Evolutionary conservation across 92 coral and sea anemone genomes (phyloP).

Genomic region (Meandrina meandrites): DNA sequence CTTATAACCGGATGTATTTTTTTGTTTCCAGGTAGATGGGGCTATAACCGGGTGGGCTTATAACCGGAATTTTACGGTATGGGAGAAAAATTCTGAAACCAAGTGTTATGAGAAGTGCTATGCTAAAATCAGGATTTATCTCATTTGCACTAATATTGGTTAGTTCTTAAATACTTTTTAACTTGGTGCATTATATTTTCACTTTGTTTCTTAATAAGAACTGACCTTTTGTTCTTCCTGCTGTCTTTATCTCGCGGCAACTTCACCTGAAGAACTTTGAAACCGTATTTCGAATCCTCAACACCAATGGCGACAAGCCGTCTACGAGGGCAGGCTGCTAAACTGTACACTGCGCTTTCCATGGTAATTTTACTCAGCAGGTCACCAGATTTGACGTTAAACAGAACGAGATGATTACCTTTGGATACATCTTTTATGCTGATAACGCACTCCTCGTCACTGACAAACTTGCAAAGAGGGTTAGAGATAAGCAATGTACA

Average conservation of each 20-base stretch:
- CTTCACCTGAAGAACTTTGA: slow-evolving; percentile 1
- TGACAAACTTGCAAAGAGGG: slow-evolving; percentile 9
- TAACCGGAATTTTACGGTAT: too few species aligned
- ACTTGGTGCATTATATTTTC: background rate
- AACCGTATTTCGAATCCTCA: background rate
- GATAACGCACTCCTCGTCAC: slow-evolving; percentile 11
- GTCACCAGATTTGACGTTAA: slow-evolving; percentile 11
- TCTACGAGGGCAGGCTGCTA: slow-evolving; percentile 7
- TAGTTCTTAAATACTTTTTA: too few species aligned
- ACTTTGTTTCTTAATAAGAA: background rate
- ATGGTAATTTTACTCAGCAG: background rate
- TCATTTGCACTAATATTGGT: too few species aligned
- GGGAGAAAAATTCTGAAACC: too few species aligned
- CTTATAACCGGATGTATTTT: too few species aligned
- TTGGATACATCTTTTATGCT: background rate
- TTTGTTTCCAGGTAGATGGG: too few species aligned
- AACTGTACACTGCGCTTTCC: background rate
- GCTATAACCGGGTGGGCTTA: too few species aligned
- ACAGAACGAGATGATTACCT: background rate
- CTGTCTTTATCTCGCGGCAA: background rate
- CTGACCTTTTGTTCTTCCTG: slow-evolving; percentile 5
- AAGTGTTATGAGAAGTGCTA: too few species aligned
- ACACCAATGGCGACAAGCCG: background rate
- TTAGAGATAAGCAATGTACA: too few species aligned
- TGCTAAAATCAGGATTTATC: too few species aligned